Evolutionary conservation across 2,797 vertebrate genomes (phyloP).

Genomic region (Hydrophis major): DNA sequence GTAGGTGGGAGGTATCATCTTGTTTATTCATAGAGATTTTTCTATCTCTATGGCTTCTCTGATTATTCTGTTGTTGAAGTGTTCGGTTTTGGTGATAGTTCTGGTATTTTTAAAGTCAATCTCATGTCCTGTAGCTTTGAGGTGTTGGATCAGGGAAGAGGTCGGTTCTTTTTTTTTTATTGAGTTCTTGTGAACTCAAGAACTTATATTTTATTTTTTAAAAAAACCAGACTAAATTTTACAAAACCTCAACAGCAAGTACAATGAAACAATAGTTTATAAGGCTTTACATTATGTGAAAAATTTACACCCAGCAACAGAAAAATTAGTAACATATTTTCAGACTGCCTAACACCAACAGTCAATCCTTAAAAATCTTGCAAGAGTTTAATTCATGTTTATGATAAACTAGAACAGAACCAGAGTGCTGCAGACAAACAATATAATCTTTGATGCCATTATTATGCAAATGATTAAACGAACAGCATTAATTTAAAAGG

Average conservation of each 20-base stretch:
- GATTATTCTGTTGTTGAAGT: too few relatives aligned
- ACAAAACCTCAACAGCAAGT: slow-evolving; percentile 35
- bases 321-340: slow-evolving; percentile 29
- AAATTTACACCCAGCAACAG: slow-evolving; percentile 41
- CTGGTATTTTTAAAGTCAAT: too few relatives aligned
- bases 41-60: too few relatives aligned
- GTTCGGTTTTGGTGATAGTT: too few relatives aligned
- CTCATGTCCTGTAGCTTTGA: too few relatives aligned
- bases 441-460: not conserved
- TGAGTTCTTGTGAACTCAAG: too few relatives aligned
- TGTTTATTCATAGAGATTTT: too few relatives aligned
- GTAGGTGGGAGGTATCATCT: too few relatives aligned
- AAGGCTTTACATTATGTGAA: slow-evolving; percentile 14
- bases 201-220: not conserved
- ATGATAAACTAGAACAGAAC: not conserved
- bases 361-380: not conserved
- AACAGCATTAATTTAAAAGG: not conserved
- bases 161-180: too few relatives aligned
- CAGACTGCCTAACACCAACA: slow-evolving; percentile 44
- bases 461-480: not conserved
- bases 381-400: not conserved
- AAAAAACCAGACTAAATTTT: slow-evolving; percentile 8
- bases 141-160: too few relatives aligned
- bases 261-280: slow-evolving; percentile 36
- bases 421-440: not conserved